Percentiles rank a stretch among this genome's conserved stretches.
Evolutionary conservation across 2,888 invertebrate genomes (phyloP).

Genomic region (Pasiphila rectangulata): DNA sequence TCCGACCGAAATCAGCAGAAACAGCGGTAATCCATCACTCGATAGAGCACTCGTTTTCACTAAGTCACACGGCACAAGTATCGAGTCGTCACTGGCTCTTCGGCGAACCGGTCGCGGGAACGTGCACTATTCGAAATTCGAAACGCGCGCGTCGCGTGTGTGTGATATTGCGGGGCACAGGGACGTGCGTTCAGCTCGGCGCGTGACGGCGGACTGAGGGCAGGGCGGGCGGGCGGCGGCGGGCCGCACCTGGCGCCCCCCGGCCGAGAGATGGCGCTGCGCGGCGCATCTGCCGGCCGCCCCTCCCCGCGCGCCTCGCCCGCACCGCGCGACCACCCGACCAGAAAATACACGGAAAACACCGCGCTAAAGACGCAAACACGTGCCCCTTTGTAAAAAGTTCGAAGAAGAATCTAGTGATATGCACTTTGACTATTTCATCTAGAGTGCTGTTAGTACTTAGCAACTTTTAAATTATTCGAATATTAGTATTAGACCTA

Average conservation of each 20-base stretch:
- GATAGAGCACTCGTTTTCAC: constrained; percentile 76
- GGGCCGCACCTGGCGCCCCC: constrained; percentile 69
- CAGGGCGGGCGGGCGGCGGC: constrained; percentile 64
- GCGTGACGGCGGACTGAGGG: constrained; percentile 78
- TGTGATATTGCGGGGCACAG: constrained; percentile 57
- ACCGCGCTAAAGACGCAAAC: constrained; percentile 65
- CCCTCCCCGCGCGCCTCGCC: constrained; percentile 45
- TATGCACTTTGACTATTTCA: too few species aligned
- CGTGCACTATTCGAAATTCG: constrained; percentile 78
- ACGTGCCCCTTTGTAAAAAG: constrained; percentile 74
- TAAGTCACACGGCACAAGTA: constrained; percentile 77
- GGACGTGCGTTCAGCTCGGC: constrained; percentile 66
- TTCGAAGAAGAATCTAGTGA: constrained; percentile 53
- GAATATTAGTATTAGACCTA: too few species aligned
- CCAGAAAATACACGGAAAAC: constrained; percentile 77
- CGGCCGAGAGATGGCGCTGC: constrained; percentile 76
- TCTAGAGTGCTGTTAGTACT: too few species aligned
- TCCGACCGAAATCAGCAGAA: constrained; percentile 68
- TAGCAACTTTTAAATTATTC: too few species aligned
- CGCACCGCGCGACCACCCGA: constrained; percentile 50
- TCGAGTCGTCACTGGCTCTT: constrained; percentile 76
- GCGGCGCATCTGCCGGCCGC: constrained; percentile 73
- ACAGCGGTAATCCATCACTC: constrained; percentile 78
- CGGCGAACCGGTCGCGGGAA: constrained; percentile 74
- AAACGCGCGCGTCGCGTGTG: constrained; percentile 76